Evolutionary conservation across 1,140 invertebrate species (phyloP), one percentile per base, ranked within the genome.

Genomic region (Aleiodes sp.): DNA sequence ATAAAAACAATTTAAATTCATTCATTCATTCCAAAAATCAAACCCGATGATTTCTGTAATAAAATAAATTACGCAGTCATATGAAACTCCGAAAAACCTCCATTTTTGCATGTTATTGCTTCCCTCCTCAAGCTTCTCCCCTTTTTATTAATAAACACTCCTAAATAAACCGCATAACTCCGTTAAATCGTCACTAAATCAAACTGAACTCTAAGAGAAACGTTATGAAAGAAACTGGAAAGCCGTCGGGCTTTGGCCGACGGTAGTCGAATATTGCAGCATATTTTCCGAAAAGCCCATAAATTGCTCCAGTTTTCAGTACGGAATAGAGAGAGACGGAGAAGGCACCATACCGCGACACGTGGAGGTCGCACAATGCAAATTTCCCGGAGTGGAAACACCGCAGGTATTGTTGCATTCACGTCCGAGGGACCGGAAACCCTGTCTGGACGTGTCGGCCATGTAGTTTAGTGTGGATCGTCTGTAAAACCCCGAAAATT

Each of bases 301-400:
- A 85, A 86, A 83, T 83, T 86, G 83, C 80, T 76, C 81, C 59
- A 84, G 74, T 84, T 86, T 74, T 79, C 67, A 72, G 79, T 78
- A 75, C 75, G 77, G 80, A 80, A 78, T 76, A 73, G 68, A 24
- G 7, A n/a, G n/a, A n/a, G n/a, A n/a, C n/a, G n/a, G n/a, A n/a
- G n/a, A n/a, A n/a, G 65, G 52, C 68, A 71, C 72, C 72, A 65
- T 61, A 68, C 70, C 70, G 70, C 72, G 70, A 78, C 75, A 81
- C 78, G 75, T 76, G 75, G 80, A 68, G 33, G 37, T 35, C 60
- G 16, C 57, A 59, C 59, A 43, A 81, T 78, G 77, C 72, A 79
- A 80, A 76, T 83, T 80, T 73, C 65, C 19, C 70, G 21, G 9
- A n/a, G 19, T 52, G 31, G 33, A 68, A 59, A 66, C 31, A 66